Base-by-base conservation (phyloP, 2,113 vertebrate genomes). In the Alligator sinensis region DNA sequence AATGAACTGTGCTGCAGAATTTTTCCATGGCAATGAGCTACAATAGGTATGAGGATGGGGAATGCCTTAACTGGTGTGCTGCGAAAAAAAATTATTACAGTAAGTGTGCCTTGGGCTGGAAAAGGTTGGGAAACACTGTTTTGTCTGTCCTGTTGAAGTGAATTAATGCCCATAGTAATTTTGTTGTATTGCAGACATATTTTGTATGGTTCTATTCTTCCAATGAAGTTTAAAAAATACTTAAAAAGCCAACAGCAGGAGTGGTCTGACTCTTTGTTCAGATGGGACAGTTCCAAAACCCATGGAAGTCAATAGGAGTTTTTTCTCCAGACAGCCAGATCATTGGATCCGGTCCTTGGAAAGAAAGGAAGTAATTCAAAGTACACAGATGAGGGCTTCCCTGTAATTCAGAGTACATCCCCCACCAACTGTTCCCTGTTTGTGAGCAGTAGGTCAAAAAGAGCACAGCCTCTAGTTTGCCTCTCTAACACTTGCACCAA, bases 91-190 rank as follows among this genome's bases (percentile, higher is more conserved):
- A 47, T 38, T 6, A 38, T 47, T 47, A 47, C 9, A 47, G 47
- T 47, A 47, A 47, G 47, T 9, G 47, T 47, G 7, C 47, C 47
- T 47, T 47, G 47, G 47, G 47, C 47, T 47, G 47, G 47, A 47
- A 47, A 47, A 47, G 47, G 47, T 47, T 47, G 47, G 34, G 70
- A 38, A 22, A 21, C 61, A 25, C 61, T 10, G 61, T 28, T 11
- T 62, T 4, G 12, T 18, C 11, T 0, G 1, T 27, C 1, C 2
- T 13, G 63, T 2, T 28, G 34, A 55, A 61, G 54, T n/a, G 81
- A n/a, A 70, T 77, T 34, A 28, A 24, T 62, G 38, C 77, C 77
- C 17, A 15, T 58, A 72, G 19, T 82, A 91, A 24, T 38, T 62
- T 58, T 21, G 47, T 62, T 87, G 58, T 77, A 82, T 34, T 80